Evolutionary conservation across 1,140 invertebrate genomes (phyloP).

Genomic region (Geopemphigus sp.): DNA sequence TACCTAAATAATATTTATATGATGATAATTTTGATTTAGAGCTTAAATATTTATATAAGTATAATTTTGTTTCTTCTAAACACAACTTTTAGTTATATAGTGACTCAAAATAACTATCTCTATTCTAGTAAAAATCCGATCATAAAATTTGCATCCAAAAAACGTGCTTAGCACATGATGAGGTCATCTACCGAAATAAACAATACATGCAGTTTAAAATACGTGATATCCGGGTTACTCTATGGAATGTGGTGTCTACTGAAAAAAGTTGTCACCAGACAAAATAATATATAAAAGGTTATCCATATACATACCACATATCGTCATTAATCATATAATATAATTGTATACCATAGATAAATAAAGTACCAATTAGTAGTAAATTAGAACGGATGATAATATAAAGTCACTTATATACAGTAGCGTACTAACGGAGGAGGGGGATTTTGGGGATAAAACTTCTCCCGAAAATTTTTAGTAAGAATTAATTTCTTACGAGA

Average conservation of each 20-base stretch:
- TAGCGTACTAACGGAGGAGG: no score
- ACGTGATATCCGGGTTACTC: slow-evolving; percentile 35
- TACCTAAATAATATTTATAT: neutral
- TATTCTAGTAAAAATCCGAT: neutral
- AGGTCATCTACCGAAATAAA: slow-evolving; percentile 37
- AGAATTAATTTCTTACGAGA: no score
- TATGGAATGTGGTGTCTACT: slow-evolving; percentile 11
- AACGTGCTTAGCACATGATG: neutral
- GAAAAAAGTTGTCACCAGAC: neutral
- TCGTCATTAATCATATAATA: neutral
- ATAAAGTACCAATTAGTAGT: neutral
- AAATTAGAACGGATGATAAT: no score
- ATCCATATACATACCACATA: slow-evolving; percentile 2
- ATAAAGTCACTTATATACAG: no score
- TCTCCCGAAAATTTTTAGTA: no score
- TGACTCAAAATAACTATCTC: neutral
- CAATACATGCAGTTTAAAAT: neutral
- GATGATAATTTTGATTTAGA: neutral
- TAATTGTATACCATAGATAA: neutral
- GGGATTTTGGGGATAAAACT: no score
- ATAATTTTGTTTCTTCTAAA: neutral
- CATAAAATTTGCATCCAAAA: slow-evolving; percentile 21
- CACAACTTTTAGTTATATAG: neutral
- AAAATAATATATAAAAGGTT: slow-evolving; percentile 10
- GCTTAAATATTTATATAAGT: neutral